Evolutionary conservation across 2,113 vertebrate species (phyloP).

Genomic region (Xiphophorus hellerii): DNA sequence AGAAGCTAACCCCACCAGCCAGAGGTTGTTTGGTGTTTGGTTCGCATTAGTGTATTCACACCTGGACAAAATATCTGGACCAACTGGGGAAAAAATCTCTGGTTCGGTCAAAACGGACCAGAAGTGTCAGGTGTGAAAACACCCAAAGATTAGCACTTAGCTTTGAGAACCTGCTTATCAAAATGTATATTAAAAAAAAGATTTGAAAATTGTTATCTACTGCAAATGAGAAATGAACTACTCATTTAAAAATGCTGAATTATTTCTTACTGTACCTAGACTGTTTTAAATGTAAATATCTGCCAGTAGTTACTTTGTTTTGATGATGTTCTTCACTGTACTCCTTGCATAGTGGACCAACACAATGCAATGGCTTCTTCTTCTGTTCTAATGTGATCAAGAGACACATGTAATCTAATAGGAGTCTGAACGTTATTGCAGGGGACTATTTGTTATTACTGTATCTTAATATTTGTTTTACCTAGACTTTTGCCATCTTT

Average conservation of each 20-base stretch:
- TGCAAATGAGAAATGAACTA: background rate
- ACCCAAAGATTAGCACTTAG: background rate
- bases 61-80: no score
- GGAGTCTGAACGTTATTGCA: background rate
- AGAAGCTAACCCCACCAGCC: no score
- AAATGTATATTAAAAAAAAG: background rate
- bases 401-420: slow-evolving; percentile 24
- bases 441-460: slow-evolving; percentile 15
- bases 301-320: slow-evolving; percentile 27
- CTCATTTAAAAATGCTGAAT: background rate
- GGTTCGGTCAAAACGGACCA: no score
- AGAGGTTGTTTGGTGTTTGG: no score
- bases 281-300: background rate
- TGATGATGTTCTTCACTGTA: background rate
- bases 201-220: background rate
- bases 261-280: background rate
- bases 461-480: slow-evolving; percentile 9
- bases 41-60: no score
- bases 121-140: no score
- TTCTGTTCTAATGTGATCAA: slow-evolving; percentile 11
- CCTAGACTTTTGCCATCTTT: slow-evolving; percentile 22
- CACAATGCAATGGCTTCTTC: slow-evolving; percentile 25
- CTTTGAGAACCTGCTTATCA: background rate
- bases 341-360: slow-evolving; percentile 11
- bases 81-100: no score